Evolutionary conservation across 2,888 invertebrate species (phyloP).

Genomic region (Cabera pusaria): DNA sequence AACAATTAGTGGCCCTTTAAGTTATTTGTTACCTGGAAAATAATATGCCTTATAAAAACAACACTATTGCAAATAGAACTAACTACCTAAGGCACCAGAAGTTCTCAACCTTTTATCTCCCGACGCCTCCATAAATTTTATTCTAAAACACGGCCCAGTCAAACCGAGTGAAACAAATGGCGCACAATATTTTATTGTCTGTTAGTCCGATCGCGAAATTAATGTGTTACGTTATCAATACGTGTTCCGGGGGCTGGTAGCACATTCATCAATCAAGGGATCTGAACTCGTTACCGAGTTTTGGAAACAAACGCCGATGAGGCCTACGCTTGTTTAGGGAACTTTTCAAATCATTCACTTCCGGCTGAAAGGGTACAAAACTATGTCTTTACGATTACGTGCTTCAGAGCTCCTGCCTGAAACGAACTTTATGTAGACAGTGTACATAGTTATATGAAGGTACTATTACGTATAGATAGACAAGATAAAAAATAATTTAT

Average conservation of each 20-base stretch:
- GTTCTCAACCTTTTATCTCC: constrained; percentile 25
- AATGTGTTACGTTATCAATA: constrained; percentile 66
- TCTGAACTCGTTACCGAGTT: constrained; percentile 77
- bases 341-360: constrained; percentile 80
- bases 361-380: constrained; percentile 55
- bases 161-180: constrained; percentile 39
- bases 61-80: no score
- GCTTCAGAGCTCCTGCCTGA: no score
- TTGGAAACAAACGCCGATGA: constrained; percentile 52
- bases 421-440: no score
- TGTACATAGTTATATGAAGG: no score
- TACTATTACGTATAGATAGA: no score
- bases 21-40: no score
- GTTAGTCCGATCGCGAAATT: constrained; percentile 49
- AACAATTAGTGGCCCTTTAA: no score
- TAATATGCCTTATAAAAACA: no score
- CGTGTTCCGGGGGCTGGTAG: constrained; percentile 48
- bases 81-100: no score
- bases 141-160: constrained; percentile 36
- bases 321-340: constrained; percentile 59
- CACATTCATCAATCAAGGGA: constrained; percentile 75
- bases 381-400: constrained; percentile 21
- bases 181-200: constrained; percentile 47
- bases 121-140: constrained; percentile 26
- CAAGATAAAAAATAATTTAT: no score